Evolutionary conservation across 2,888 invertebrate genomes (phyloP), one percentile per base, ranked within the genome.

Genomic region (Pristionchus entomophagus): DNA sequence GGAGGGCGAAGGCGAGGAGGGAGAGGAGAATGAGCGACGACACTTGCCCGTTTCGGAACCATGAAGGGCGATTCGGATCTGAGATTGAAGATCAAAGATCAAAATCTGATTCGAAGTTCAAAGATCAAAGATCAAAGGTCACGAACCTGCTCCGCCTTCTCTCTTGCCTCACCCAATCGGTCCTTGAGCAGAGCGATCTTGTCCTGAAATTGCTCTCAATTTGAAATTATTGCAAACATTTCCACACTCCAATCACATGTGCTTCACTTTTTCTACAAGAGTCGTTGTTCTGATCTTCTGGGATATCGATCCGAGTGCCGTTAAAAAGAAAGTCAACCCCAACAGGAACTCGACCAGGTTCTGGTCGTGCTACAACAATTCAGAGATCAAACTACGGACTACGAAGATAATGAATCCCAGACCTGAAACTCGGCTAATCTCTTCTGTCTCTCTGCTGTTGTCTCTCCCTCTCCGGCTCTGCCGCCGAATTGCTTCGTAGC

Each of bases 151-250:
- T 89, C 88, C 6, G 93, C 93, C 86, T 91, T 93, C 84, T 93
- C 93, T 26, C 92, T 83, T 3, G 93, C 93, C 85, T 93, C 93
- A 38, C 90, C 90, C 78, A 93, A 91, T 78, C 91, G 91, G 81
- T 93, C 93, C 87, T 91, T 91, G 35, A 93, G 87, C 56, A 91
- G 78, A 8, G 88, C 85, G 83, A 93, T 86, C 38, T 89, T 89
- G 41, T 86, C 85, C 53, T 89, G 87, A 86, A 84, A 32, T n/a
- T n/a, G n/a, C n/a, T n/a, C n/a, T n/a, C n/a, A n/a, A 29, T 45
- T 19, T 59, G 59, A 26, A 22, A 14, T 59, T 59, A 59, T 8
- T 65, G 65, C 5, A 22, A 56, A 56, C 8, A 22, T 22, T 56
- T n/a, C n/a, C n/a, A n/a, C n/a, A n/a, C 49, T 49, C 10, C 10